Conservation (phyloP, 2,113 vertebrate species). For the Myotis brandtii region DNA sequence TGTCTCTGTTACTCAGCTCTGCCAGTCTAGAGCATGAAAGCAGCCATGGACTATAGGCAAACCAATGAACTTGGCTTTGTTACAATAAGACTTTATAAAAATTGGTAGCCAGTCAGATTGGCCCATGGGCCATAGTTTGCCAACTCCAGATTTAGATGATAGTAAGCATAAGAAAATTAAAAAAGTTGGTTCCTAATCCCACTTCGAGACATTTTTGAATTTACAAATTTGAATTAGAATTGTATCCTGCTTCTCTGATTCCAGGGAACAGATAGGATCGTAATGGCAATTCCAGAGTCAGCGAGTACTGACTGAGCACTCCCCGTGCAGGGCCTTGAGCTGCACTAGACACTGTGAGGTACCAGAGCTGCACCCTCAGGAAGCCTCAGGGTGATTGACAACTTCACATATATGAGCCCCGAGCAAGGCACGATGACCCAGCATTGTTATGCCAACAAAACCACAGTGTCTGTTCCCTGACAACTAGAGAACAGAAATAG, state of each 20-base stretch:
- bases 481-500: background rate
- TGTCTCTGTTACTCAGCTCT: background rate
- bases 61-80: background rate
- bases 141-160: background rate
- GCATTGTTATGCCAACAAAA: background rate
- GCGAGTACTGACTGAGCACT: background rate
- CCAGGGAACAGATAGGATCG: background rate
- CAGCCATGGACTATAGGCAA: background rate
- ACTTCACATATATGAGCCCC: background rate
- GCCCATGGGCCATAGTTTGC: background rate
- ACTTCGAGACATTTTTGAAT: background rate
- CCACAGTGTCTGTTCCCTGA: background rate
- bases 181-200: background rate
- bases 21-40: background rate
- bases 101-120: background rate
- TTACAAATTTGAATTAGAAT: slow-evolving; percentile 12
- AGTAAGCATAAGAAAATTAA: background rate
- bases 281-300: background rate
- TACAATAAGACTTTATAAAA: background rate
- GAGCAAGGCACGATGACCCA: background rate
- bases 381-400: background rate
- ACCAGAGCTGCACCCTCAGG: background rate
- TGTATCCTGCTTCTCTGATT: background rate
- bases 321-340: too few relatives aligned
- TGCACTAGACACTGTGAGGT: background rate